Conservation (phyloP, 2,797 vertebrate species). For the Lycodopsis pacificus region DNA sequence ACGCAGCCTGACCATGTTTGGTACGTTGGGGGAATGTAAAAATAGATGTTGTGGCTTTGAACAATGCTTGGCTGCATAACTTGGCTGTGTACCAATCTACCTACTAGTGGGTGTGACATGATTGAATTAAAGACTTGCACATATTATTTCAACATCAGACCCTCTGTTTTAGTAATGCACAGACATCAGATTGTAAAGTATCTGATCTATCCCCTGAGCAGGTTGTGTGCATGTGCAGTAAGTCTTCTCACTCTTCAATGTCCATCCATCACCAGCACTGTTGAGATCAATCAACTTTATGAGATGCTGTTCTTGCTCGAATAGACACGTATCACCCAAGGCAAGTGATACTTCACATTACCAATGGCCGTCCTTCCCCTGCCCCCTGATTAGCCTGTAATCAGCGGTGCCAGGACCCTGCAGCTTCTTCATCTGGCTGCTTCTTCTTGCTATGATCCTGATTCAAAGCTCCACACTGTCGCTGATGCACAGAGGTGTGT, state of each 20-base stretch:
- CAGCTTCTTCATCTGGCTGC: conserved; percentile 22
- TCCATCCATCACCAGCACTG: conserved; percentile 7
- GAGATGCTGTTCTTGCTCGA: conserved; percentile 30
- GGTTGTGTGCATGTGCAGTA: background rate
- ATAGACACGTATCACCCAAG: conserved; percentile 23
- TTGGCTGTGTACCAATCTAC: background rate
- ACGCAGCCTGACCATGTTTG: background rate
- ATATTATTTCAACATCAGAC: background rate
- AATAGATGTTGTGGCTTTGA: background rate
- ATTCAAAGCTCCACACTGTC: conserved; percentile 27
- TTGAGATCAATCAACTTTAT: conserved; percentile 20
- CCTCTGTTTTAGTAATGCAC: background rate
- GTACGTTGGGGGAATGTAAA: background rate
- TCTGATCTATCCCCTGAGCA: background rate
- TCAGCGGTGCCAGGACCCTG: conserved; percentile 39
- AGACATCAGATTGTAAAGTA: background rate
- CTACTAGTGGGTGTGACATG: background rate
- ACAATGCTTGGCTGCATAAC: background rate
- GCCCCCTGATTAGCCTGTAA: conserved; percentile 41
- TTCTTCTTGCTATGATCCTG: conserved; percentile 19
- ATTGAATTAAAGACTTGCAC: background rate
- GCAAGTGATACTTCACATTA: conserved; percentile 33
- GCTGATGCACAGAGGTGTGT: conserved; percentile 3
- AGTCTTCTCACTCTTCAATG: background rate
- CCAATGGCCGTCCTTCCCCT: conserved; percentile 23